Conservation (phyloP, 2,797 vertebrate species). For the Enteromius fasciolatus region DNA sequence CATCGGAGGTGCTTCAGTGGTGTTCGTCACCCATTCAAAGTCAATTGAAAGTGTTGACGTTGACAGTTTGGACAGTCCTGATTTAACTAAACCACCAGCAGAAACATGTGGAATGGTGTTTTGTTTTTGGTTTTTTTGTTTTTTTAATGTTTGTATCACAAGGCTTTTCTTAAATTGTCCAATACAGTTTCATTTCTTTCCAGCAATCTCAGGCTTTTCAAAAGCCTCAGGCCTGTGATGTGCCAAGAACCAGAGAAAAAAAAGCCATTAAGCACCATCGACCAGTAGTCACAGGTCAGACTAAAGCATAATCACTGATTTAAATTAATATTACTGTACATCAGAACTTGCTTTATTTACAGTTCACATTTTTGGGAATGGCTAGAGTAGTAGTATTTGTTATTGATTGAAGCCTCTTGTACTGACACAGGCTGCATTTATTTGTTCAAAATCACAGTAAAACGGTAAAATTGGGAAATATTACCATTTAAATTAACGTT, state of each 20-base stretch:
- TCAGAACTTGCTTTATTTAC: background rate
- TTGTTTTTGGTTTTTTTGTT: no score
- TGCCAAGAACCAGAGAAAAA: conserved; percentile 12
- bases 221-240: conserved; percentile 31
- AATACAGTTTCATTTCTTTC: background rate
- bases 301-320: background rate
- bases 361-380: background rate
- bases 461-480: background rate
- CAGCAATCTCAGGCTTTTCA: conserved; percentile 37
- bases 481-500: background rate
- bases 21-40: no score
- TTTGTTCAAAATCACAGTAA: background rate
- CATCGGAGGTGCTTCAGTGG: no score
- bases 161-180: background rate
- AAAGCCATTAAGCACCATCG: conserved; percentile 17
- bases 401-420: background rate
- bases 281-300: conserved; percentile 19
- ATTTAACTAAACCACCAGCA: background rate
- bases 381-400: background rate
- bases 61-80: no score
- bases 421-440: background rate
- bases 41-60: no score
- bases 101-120: background rate
- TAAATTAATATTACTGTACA: background rate
- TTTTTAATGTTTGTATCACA: background rate